Evolutionary conservation across 2,113 vertebrate species (phyloP).

Genomic region (Greenwoodochromis staneri): DNA sequence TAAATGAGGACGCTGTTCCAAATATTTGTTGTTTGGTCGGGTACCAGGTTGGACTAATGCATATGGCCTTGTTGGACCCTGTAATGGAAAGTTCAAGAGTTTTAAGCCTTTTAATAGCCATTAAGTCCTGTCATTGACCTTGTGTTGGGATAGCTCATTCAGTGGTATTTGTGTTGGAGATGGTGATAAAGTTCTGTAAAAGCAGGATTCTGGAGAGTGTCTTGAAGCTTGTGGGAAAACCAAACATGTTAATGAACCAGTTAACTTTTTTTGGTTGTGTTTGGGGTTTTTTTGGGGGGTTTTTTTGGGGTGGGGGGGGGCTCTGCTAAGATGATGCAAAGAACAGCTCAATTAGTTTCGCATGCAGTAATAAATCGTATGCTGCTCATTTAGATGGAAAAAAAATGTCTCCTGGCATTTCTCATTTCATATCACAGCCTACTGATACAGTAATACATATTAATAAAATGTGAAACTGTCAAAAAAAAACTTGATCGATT

Average conservation of each 20-base stretch:
- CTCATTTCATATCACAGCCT: neutral
- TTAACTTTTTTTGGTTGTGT: neutral
- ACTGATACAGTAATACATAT: neutral
- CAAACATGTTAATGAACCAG: neutral
- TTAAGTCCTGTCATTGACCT: neutral
- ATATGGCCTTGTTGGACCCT: neutral
- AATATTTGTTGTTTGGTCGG: conserved; percentile 19
- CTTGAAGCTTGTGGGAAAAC: neutral
- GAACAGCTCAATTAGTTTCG: neutral
- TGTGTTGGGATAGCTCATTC: neutral
- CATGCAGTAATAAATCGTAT: neutral
- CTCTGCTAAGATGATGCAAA: neutral
- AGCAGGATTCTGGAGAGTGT: neutral
- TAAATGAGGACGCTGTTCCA: conserved; percentile 28
- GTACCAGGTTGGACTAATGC: neutral
- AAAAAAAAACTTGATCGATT: neutral
- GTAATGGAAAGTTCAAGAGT: conserved; percentile 20
- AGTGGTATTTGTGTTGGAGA: neutral
- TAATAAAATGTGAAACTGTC: neutral
- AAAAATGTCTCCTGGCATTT: neutral
- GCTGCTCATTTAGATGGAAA: neutral
- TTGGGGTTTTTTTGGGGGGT: fast-evolving
- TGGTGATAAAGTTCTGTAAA: neutral
- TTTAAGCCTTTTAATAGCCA: conserved; percentile 1
- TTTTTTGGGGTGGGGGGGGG: too few species aligned